phyloP scores from a whole-genome alignment of 2,888 invertebrate genomes.

The Calameuta filiformis region DNA sequence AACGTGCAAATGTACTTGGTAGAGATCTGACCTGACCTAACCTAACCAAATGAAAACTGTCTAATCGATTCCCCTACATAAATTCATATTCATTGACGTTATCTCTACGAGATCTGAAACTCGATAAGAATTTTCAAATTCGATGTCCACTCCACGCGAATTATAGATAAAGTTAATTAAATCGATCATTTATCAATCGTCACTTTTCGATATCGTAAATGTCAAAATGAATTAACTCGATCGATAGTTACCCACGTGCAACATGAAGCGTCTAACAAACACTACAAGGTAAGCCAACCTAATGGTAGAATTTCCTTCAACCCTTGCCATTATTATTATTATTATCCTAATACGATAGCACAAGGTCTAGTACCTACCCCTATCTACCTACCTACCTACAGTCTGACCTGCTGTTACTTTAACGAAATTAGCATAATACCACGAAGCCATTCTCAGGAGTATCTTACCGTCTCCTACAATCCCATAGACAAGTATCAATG shows the following conservation, averaged over 20 bases:
- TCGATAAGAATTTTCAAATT: background rate
- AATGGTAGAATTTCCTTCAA: slow-evolving; percentile 19
- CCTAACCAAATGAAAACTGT: background rate
- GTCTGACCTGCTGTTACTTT: slow-evolving; percentile 58
- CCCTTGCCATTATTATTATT: slow-evolving; percentile 47
- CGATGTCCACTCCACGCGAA: background rate
- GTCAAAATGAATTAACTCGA: background rate
- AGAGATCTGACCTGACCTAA: background rate
- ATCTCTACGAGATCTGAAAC: background rate
- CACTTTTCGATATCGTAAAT: background rate
- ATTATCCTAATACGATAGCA: slow-evolving; percentile 57
- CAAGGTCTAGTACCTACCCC: slow-evolving; percentile 44
- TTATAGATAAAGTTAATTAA: background rate
- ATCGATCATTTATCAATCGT: background rate
- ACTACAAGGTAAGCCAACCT: background rate
- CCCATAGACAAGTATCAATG: background rate
- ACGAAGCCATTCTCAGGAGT: slow-evolving; percentile 58
- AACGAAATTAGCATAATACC: slow-evolving; percentile 62
- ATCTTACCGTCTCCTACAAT: slow-evolving; percentile 23
- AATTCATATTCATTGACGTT: background rate
- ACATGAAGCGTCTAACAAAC: background rate
- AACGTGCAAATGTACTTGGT: too few species aligned
- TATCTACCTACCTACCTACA: slow-evolving; percentile 1
- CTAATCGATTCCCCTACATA: background rate
- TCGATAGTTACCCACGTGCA: background rate